Conservation (phyloP, 2,113 vertebrate species). For the Melanotaenia duboulayi region DNA sequence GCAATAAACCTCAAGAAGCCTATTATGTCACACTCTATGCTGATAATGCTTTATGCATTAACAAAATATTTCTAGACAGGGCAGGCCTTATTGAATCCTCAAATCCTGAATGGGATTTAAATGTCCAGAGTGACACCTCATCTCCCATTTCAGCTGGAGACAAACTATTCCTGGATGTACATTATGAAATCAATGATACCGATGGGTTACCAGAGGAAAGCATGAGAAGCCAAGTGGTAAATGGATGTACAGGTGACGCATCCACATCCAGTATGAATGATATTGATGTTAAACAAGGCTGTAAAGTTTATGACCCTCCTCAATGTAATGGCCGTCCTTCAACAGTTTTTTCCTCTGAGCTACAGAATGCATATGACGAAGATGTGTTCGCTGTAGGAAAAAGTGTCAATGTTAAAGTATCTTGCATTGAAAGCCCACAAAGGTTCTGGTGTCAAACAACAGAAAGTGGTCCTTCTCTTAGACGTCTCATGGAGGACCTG, state of each 20-base stretch:
- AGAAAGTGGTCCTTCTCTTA: conserved; percentile 30
- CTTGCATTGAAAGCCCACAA: conserved; percentile 48
- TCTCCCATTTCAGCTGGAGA: conserved; percentile 9
- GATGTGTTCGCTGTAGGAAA: conserved; percentile 28
- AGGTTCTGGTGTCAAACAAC: conserved; percentile 65
- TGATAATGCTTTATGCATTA: conserved; percentile 79
- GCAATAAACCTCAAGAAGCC: conserved; percentile 79
- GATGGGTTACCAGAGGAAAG: not conserved
- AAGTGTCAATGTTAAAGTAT: conserved; percentile 44
- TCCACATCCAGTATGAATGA: not conserved
- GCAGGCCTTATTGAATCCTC: conserved; percentile 43
- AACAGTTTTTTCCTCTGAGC: not conserved
- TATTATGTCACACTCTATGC: conserved; percentile 86
- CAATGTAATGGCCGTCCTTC: conserved; percentile 1
- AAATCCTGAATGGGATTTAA: conserved; percentile 1
- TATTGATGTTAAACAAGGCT: not conserved
- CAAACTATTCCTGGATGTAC: not conserved
- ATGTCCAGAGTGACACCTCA: not conserved
- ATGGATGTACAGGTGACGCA: not conserved
- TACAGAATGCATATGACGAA: conserved; percentile 1
- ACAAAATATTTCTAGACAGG: conserved; percentile 77
- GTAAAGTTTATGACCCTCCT: conserved; percentile 2
- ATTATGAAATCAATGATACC: not conserved
- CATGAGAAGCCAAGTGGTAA: not conserved
- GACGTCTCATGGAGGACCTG: conserved; percentile 52